phyloP scores from a whole-genome alignment of 2,797 vertebrate species.

The Mus spretus region DNA sequence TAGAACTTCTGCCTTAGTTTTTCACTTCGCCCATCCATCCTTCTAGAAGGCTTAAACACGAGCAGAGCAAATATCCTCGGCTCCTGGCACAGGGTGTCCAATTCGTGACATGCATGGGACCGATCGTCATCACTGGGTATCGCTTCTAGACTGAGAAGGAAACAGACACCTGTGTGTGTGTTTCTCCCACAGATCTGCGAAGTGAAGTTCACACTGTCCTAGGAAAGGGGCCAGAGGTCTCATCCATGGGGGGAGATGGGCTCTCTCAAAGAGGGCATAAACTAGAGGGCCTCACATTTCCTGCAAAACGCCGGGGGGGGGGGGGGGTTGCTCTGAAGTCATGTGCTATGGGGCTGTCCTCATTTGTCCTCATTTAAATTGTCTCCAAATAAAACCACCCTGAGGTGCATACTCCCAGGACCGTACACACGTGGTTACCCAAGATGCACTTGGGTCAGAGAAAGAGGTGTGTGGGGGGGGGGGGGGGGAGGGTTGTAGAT shows the following conservation, averaged over 20 bases:
- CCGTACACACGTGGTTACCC: not conserved
- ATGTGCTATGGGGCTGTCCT: not conserved
- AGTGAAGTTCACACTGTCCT: not conserved
- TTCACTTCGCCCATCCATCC: not conserved
- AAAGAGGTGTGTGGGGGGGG: not conserved
- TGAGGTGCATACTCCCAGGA: not conserved
- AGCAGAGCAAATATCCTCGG: not conserved
- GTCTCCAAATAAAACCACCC: not conserved
- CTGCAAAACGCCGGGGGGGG: not conserved
- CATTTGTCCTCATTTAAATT: not conserved
- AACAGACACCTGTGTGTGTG: conserved; percentile 22
- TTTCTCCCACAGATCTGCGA: not conserved
- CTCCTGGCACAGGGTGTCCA: not conserved
- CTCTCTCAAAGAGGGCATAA: not conserved
- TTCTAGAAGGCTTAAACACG: not conserved
- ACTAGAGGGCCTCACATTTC: not conserved
- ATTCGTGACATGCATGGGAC: accelerated
- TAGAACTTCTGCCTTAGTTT: not conserved
- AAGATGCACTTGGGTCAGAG: not conserved
- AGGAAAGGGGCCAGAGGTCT: conserved; percentile 43
- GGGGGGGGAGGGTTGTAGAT: no score
- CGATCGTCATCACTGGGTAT: not conserved
- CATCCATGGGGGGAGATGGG: not conserved
- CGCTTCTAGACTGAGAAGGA: not conserved
- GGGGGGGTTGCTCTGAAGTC: not conserved